Conservation (phyloP, 2,113 vertebrate species). For the Dasyurus viverrinus region DNA sequence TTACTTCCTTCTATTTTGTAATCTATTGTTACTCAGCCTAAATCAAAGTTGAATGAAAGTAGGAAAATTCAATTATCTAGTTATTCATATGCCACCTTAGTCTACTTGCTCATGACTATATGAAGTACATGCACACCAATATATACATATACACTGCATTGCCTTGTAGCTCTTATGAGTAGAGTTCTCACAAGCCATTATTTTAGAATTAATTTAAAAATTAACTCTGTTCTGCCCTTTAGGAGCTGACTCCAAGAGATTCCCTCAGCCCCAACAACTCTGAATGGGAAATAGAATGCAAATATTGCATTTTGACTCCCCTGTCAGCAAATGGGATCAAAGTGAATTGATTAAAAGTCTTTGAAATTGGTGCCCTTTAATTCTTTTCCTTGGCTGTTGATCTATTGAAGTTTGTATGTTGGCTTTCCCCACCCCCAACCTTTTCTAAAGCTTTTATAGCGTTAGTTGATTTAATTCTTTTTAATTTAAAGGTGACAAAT, state of each 20-base stretch:
- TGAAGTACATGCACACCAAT: background rate
- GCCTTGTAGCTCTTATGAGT: slow-evolving; percentile 61
- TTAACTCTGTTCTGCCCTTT: slow-evolving; percentile 65
- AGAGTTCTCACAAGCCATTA: background rate
- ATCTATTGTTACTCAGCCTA: background rate
- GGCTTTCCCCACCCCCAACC: slow-evolving; percentile 13
- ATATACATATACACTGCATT: background rate
- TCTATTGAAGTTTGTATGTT: background rate
- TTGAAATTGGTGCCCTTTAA: slow-evolving; percentile 79
- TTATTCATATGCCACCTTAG: slow-evolving; percentile 14
- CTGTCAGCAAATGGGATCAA: slow-evolving; percentile 75
- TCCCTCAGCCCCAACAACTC: slow-evolving; percentile 54
- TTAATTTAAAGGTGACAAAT: slow-evolving; percentile 36
- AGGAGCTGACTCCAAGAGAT: slow-evolving; percentile 60
- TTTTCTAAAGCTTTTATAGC: background rate
- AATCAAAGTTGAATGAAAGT: background rate
- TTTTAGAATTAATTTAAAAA: slow-evolving; percentile 63
- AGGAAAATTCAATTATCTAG: background rate
- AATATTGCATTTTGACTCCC: slow-evolving; percentile 71
- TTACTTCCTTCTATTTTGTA: background rate
- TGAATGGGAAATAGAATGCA: slow-evolving; percentile 76
- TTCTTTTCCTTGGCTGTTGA: slow-evolving; percentile 48
- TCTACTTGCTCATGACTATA: background rate
- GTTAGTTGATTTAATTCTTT: slow-evolving; percentile 16
- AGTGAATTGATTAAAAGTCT: slow-evolving; percentile 77